These are phyloP conservation scores for Ophiodon elongatus DNA, from an alignment of 2,113 vertebrate species.

Conservation along the genomic window DNA sequence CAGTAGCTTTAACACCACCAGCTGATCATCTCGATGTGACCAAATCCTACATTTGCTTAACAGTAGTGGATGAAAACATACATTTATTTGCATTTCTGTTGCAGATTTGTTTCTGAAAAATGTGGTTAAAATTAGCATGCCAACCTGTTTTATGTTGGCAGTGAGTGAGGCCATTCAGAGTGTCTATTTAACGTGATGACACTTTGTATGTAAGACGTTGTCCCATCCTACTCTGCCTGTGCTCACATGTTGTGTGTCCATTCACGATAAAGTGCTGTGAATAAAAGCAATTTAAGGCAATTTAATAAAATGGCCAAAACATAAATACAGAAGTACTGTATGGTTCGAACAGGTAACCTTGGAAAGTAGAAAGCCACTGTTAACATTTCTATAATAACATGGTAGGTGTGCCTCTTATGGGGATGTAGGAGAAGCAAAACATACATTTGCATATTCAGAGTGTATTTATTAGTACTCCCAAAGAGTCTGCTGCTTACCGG, in stretches of 20 bases:
- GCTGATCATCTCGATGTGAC: not conserved
- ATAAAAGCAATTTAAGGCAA: not conserved
- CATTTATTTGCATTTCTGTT: not conserved
- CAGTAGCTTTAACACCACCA: not conserved
- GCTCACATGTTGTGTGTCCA: not conserved
- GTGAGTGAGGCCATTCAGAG: not conserved
- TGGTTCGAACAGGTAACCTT: constrained; percentile 14
- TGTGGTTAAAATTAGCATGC: not conserved
- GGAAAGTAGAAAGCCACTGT: not conserved
- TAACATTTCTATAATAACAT: not conserved
- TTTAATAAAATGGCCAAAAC: constrained; percentile 5
- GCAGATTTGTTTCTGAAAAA: not conserved
- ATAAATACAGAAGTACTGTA: not conserved
- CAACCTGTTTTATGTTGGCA: not conserved
- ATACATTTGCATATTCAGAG: constrained; percentile 30
- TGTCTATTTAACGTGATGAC: not conserved
- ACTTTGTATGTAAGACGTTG: not conserved
- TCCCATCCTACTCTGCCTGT: not conserved
- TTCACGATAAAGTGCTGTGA: not conserved
- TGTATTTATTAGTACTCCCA: constrained; percentile 11
- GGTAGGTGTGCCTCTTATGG: not conserved
- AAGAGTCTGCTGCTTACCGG: not conserved
- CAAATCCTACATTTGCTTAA: not conserved
- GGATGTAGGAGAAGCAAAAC: constrained; percentile 9
- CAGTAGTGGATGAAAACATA: not conserved